Evolutionary conservation across 2,797 vertebrate genomes (phyloP).

Genomic region (Pogonophryne albipinna): DNA sequence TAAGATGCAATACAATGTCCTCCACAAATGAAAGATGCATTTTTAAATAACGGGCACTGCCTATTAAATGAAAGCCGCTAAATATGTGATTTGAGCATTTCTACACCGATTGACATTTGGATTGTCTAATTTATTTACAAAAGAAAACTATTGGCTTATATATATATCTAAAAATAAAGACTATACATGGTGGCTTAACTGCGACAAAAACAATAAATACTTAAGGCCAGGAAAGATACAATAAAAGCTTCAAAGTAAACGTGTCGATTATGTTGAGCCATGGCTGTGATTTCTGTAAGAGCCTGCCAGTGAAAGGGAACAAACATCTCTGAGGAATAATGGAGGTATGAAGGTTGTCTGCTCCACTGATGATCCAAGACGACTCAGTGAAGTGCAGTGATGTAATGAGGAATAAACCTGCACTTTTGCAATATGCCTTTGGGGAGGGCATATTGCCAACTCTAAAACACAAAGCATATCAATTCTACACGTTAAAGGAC

Average conservation of each 20-base stretch:
- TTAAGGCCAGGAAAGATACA: not conserved
- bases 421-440: conserved; percentile 53
- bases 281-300: conserved; percentile 47
- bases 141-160: not conserved
- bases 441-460: conserved; percentile 20
- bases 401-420: conserved; percentile 64
- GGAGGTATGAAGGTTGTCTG: conserved; percentile 61
- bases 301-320: conserved; percentile 35
- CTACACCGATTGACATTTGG: not conserved
- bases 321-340: conserved; percentile 56
- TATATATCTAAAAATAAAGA: not conserved
- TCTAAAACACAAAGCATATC: conserved; percentile 53
- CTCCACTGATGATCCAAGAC: conserved; percentile 57
- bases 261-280: conserved; percentile 34
- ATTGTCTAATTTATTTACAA: conserved; percentile 4
- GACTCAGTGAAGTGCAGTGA: conserved; percentile 56
- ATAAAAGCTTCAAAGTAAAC: conserved; percentile 26
- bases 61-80: conserved; percentile 2
- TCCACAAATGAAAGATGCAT: not conserved
- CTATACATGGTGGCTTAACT: not conserved
- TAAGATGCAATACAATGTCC: not conserved
- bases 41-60: not conserved
- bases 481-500: conserved; percentile 24
- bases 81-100: not conserved
- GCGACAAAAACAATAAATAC: not conserved